Conservation (phyloP, 2,888 invertebrate species). For the Hirtodrosophila histrioides region DNA sequence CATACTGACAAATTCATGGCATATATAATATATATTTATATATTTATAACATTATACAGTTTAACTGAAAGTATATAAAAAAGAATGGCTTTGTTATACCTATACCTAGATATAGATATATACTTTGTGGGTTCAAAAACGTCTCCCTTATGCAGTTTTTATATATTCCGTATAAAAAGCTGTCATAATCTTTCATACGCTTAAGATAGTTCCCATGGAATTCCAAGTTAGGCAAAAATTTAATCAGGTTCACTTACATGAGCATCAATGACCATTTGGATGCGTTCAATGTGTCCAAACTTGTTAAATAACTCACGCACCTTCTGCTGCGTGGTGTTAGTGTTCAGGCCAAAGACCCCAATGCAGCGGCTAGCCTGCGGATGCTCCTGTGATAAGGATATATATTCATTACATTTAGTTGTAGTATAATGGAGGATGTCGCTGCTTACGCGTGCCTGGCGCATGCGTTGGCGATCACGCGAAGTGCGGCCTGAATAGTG, state of each 20-base stretch:
- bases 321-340: constrained; percentile 96
- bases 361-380: constrained; percentile 95
- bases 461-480: constrained; percentile 54
- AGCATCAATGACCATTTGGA: constrained; percentile 97
- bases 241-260: constrained; percentile 85
- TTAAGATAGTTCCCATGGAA: no score
- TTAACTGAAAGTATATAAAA: no score
- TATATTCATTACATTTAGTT: background rate
- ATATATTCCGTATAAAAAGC: no score
- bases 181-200: no score
- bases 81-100: no score
- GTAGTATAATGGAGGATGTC: background rate
- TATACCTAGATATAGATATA: no score
- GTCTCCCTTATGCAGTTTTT: no score
- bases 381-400: constrained; percentile 70
- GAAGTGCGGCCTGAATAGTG: constrained; percentile 39
- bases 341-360: constrained; percentile 97
- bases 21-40: background rate
- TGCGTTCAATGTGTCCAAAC: constrained; percentile 95
- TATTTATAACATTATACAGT: no score
- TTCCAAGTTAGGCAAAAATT: background rate
- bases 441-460: constrained; percentile 59
- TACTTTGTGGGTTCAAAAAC: no score
- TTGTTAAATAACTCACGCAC: constrained; percentile 96
- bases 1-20: constrained; percentile 20